Percentiles rank a stretch among this genome's conserved stretches.
phyloP scores from a whole-genome alignment of 2,113 vertebrate genomes.

The Scomber colias region DNA sequence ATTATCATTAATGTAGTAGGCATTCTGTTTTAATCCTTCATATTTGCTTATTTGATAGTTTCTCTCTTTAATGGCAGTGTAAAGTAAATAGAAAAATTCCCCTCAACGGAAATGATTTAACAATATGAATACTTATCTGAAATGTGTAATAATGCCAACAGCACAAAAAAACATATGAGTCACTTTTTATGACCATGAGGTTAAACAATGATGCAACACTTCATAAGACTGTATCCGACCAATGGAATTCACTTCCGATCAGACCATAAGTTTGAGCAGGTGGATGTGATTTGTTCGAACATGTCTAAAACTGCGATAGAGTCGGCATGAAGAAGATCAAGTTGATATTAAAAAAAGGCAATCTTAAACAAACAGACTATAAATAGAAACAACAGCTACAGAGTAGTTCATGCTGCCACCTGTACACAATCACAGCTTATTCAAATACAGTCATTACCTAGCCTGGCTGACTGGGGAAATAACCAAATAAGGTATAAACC shows the following conservation, averaged over 20 bases:
- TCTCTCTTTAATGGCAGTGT: not conserved
- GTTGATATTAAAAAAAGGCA: too few relatives aligned
- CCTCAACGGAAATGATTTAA: not conserved
- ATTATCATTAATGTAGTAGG: not conserved
- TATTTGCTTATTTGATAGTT: not conserved
- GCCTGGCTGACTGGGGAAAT: not conserved
- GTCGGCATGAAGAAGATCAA: fast-evolving
- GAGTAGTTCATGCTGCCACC: not conserved
- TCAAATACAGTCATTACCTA: conserved; percentile 11
- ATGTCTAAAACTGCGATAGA: not conserved
- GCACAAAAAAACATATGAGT: not conserved
- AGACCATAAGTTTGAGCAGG: not conserved
- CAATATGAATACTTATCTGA: not conserved
- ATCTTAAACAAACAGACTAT: not conserved
- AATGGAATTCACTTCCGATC: not conserved
- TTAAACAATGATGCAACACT: conserved; percentile 1
- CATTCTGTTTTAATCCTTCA: not conserved
- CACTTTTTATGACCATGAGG: not conserved
- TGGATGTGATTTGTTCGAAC: not conserved
- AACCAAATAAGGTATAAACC: conserved; percentile 27
- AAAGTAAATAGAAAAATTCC: not conserved
- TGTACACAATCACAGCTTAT: not conserved
- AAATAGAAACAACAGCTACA: not conserved
- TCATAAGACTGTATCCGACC: not conserved
- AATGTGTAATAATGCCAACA: not conserved